A percentile compares a stretch with the other conserved stretches of the same genome.
These are phyloP conservation scores for Eleutherodactylus coqui DNA, from an alignment of 2,797 vertebrate genomes.

Conservation along the genomic window DNA sequence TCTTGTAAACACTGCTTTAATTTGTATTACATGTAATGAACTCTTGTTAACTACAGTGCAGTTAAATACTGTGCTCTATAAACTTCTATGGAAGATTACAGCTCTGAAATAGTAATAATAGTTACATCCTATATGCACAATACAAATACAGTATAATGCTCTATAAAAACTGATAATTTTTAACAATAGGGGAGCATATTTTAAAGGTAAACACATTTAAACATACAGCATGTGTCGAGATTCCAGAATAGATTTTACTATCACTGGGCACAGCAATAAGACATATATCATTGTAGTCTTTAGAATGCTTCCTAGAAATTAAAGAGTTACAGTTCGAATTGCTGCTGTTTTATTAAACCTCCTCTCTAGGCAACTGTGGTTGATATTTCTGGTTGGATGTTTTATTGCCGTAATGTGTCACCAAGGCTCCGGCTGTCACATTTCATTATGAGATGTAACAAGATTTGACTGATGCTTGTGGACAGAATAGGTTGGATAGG, in stretches of 20 bases:
- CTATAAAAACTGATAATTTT: neutral
- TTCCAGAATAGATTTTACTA: neutral
- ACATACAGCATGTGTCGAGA: neutral
- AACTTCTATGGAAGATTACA: neutral
- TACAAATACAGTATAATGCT: neutral
- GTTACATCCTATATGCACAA: neutral
- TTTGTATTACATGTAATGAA: too few species aligned
- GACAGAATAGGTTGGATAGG: constrained; percentile 58
- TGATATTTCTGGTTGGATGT: constrained; percentile 54
- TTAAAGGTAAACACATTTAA: neutral
- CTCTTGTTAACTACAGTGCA: too few species aligned
- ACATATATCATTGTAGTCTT: neutral
- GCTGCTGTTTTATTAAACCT: constrained; percentile 34
- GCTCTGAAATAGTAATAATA: neutral
- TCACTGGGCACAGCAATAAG: neutral
- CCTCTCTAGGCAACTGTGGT: constrained; percentile 44
- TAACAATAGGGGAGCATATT: neutral
- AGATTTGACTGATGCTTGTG: constrained; percentile 54
- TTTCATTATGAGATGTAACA: constrained; percentile 58
- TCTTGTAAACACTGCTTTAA: too few species aligned
- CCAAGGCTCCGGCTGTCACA: constrained; percentile 55
- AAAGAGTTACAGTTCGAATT: constrained; percentile 41
- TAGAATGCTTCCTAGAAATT: constrained; percentile 30
- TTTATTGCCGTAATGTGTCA: constrained; percentile 62
- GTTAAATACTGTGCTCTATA: neutral